These are phyloP conservation scores for Enteromius paludinosus DNA, from an alignment of 2,797 vertebrate genomes.

Conservation along the genomic window DNA sequence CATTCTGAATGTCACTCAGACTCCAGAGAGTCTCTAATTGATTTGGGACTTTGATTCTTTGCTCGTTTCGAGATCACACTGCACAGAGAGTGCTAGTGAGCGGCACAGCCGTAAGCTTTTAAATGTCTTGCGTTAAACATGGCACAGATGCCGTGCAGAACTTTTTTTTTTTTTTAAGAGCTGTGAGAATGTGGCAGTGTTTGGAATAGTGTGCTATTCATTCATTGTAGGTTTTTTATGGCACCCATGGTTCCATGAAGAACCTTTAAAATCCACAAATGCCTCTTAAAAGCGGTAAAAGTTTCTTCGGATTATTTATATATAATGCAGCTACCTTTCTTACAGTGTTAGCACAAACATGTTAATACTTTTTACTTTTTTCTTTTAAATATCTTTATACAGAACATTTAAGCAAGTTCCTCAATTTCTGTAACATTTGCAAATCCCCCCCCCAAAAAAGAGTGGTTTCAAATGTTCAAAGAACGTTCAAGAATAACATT, in stretches of 20 bases:
- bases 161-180: background rate
- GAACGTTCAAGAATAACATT: background rate
- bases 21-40: constrained; percentile 47
- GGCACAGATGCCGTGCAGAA: constrained; percentile 8
- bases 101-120: constrained; percentile 9
- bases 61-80: background rate
- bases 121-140: constrained; percentile 32
- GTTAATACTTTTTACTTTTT: background rate
- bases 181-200: background rate
- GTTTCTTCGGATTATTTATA: background rate
- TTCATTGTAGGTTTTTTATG: background rate
- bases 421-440: background rate
- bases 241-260: background rate
- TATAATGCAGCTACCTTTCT: background rate
- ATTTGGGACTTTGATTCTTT: constrained; percentile 35
- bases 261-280: background rate
- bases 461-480: background rate
- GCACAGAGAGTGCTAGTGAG: constrained; percentile 4
- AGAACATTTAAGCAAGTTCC: background rate
- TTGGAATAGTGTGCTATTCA: background rate
- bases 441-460: too few species aligned
- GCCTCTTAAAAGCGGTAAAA: background rate
- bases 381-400: background rate
- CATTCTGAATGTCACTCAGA: constrained; percentile 26
- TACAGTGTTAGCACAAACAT: background rate